Conservation (phyloP, 2,797 vertebrate species). For the Crypturellus tataupa region DNA sequence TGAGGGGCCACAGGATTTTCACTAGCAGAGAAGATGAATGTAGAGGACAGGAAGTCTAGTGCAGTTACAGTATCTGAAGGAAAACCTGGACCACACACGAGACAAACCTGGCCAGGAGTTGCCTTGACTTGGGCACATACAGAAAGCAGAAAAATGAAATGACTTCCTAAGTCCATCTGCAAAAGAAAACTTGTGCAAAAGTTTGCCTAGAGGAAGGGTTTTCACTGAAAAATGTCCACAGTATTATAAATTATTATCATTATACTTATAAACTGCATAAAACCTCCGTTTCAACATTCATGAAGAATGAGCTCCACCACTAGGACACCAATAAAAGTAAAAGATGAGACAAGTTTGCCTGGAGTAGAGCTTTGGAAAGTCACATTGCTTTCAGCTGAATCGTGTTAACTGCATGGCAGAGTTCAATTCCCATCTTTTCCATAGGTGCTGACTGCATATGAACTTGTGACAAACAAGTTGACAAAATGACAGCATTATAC, state of each 20-base stretch:
- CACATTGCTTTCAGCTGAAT: background rate
- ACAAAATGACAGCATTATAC: constrained; percentile 5
- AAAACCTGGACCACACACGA: background rate
- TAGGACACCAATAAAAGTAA: background rate
- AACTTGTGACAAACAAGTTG: background rate
- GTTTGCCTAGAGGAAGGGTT: background rate
- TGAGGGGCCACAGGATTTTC: background rate
- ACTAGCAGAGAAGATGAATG: background rate
- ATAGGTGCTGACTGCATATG: background rate
- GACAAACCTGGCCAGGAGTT: background rate
- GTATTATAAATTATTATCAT: background rate
- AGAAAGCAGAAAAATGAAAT: background rate
- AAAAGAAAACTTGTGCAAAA: background rate
- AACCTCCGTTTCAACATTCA: background rate
- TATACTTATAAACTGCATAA: background rate
- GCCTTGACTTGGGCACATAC: background rate
- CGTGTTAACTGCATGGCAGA: background rate
- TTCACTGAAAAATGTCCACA: background rate
- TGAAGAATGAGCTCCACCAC: background rate
- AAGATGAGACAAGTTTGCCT: background rate
- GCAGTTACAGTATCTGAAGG: background rate
- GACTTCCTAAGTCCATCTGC: background rate
- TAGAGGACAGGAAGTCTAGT: background rate
- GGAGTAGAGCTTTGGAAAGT: background rate
- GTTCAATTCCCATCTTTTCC: background rate